Conservation (phyloP, 2,888 invertebrate species). For the Zele albiditarsus region DNA sequence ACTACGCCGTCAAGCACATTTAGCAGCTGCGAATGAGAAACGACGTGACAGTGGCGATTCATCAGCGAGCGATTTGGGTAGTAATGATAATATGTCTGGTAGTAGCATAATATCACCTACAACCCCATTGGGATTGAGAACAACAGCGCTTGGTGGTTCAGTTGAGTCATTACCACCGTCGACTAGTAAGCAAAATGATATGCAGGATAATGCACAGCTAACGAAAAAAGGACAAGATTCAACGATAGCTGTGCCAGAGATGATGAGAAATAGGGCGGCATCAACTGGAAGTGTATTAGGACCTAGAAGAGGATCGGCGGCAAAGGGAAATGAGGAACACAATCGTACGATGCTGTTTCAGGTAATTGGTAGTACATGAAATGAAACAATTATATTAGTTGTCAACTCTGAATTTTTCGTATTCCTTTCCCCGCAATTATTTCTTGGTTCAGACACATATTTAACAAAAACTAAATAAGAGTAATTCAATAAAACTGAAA, state of each 20-base stretch:
- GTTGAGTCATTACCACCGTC: slow-evolving; percentile 64
- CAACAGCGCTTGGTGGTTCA: slow-evolving; percentile 60
- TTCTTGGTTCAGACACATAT: too few relatives aligned
- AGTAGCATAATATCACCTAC: slow-evolving; percentile 67
- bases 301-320: slow-evolving; percentile 64
- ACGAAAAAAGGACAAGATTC: slow-evolving; percentile 55
- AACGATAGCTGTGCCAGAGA: slow-evolving; percentile 65
- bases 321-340: slow-evolving; percentile 76
- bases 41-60: slow-evolving; percentile 68
- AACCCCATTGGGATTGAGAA: slow-evolving; percentile 57
- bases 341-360: slow-evolving; percentile 96
- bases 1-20: slow-evolving; percentile 63
- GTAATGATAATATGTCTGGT: slow-evolving; percentile 68
- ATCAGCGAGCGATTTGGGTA: slow-evolving; percentile 65
- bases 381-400: too few relatives aligned
- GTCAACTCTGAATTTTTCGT: too few relatives aligned
- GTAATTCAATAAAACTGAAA: too few relatives aligned
- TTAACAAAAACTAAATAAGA: too few relatives aligned
- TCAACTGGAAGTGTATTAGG: slow-evolving; percentile 72
- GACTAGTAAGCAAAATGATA: slow-evolving; percentile 55
- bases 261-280: slow-evolving; percentile 72
- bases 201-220: slow-evolving; percentile 47
- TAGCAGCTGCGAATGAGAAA: slow-evolving; percentile 50
- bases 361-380: slow-evolving; percentile 72
- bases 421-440: too few relatives aligned